These are phyloP conservation scores for Pseudomyrmex flavicornis DNA, from an alignment of 1,140 invertebrate genomes.

Conservation along the genomic window DNA sequence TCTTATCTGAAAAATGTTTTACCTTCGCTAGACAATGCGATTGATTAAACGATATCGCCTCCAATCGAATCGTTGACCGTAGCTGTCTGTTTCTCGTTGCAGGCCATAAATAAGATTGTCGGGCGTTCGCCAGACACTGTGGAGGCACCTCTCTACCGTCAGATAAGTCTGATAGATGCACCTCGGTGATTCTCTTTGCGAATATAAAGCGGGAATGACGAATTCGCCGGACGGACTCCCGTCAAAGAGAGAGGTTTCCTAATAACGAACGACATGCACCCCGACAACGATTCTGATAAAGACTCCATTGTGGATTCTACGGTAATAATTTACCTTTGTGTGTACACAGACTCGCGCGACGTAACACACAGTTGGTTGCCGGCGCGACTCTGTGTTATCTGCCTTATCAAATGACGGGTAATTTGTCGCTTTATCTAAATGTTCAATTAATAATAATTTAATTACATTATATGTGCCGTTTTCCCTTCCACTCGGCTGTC, in stretches of 20 bases:
- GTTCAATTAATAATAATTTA: conserved; percentile 61
- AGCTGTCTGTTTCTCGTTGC: conserved; percentile 52
- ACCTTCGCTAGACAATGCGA: conserved; percentile 35
- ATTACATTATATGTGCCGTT: conserved; percentile 41
- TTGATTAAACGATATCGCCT: conserved; percentile 62
- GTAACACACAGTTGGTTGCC: conserved; percentile 28
- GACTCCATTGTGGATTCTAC: conserved; percentile 42
- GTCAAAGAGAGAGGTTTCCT: conserved; percentile 28
- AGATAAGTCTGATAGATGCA: conserved; percentile 73
- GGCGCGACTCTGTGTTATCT: conserved; percentile 30
- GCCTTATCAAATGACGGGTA: conserved; percentile 48
- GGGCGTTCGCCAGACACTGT: not conserved
- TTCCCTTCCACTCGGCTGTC: conserved; percentile 25
- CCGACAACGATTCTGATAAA: conserved; percentile 47
- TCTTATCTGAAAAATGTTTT: conserved; percentile 16
- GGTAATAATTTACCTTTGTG: conserved; percentile 41
- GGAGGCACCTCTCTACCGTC: conserved; percentile 17
- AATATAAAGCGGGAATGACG: conserved; percentile 52
- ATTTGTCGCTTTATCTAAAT: conserved; percentile 57
- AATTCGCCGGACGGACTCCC: conserved; percentile 10
- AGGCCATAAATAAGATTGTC: conserved; percentile 61
- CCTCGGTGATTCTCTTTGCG: conserved; percentile 62
- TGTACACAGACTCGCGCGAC: not conserved
- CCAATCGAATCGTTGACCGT: conserved; percentile 66
- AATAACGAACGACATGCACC: conserved; percentile 43